Evolutionary conservation across 2,888 invertebrate genomes (phyloP).

Genomic region (Cerastis leucographa): DNA sequence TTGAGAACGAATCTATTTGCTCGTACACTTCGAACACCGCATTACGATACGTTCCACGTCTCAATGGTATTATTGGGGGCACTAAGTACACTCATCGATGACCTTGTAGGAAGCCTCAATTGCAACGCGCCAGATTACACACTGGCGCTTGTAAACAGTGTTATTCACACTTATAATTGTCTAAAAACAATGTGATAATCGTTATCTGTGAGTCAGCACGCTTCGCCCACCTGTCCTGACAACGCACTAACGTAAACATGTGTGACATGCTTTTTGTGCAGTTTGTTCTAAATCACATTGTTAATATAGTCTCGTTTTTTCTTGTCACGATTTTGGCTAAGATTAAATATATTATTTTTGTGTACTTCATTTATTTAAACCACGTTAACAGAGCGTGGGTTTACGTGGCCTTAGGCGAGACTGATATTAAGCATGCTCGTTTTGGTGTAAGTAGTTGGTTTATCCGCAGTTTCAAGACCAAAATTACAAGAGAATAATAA

Average conservation of each 20-base stretch:
- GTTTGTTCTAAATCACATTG: slow-evolving; percentile 29
- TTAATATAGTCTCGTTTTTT: slow-evolving; percentile 8
- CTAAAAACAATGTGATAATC: slow-evolving; percentile 70
- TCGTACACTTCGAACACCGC: slow-evolving; percentile 28
- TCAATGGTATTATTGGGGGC: slow-evolving; percentile 47
- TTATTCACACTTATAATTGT: slow-evolving; percentile 68
- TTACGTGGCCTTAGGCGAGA: slow-evolving; percentile 45
- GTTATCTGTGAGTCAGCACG: slow-evolving; percentile 75
- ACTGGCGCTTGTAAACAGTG: slow-evolving; percentile 70
- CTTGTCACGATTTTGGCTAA: slow-evolving; percentile 21
- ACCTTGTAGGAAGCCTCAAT: slow-evolving; percentile 72
- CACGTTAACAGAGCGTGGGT: slow-evolving; percentile 47
- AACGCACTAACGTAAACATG: slow-evolving; percentile 60
- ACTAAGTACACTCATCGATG: slow-evolving; percentile 63
- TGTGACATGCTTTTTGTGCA: slow-evolving; percentile 33
- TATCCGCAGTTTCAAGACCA: slow-evolving; percentile 16
- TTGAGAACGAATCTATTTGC: slow-evolving; percentile 43
- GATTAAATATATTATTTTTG: slow-evolving; percentile 23
- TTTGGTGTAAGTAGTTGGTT: slow-evolving; percentile 13
- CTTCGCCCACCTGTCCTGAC: slow-evolving; percentile 71
- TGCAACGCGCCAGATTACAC: slow-evolving; percentile 72
- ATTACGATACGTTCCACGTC: slow-evolving; percentile 43
- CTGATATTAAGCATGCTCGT: slow-evolving; percentile 40
- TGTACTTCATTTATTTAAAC: slow-evolving; percentile 33
- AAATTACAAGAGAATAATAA: neutral